Percentiles rank a stretch among this genome's conserved stretches.
These are phyloP conservation scores for Acestrorhynchus altus DNA, from an alignment of 2,797 vertebrate genomes.

Conservation along the genomic window DNA sequence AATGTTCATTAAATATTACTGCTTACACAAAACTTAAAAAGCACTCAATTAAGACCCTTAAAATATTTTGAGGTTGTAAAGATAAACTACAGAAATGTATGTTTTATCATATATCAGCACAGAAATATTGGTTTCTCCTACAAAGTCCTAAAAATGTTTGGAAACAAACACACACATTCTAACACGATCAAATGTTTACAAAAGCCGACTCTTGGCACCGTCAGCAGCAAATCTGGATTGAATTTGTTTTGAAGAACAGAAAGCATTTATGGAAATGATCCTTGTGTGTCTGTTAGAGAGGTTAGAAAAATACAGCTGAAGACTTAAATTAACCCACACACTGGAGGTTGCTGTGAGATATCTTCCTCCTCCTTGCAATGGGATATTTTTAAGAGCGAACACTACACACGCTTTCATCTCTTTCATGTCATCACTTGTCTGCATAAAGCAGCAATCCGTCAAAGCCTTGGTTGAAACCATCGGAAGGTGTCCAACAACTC, in stretches of 20 bases:
- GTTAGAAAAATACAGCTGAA: constrained; percentile 23
- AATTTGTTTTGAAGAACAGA: constrained; percentile 44
- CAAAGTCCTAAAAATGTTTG: background rate
- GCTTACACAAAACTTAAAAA: too few relatives aligned
- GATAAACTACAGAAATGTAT: too few relatives aligned
- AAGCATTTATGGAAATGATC: constrained; percentile 47
- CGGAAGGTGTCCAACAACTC: background rate
- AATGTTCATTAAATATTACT: too few relatives aligned
- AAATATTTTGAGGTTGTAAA: too few relatives aligned
- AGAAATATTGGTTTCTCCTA: too few relatives aligned
- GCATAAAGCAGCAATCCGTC: background rate
- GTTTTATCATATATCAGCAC: too few relatives aligned
- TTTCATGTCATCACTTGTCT: background rate
- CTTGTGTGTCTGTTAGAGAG: constrained; percentile 31
- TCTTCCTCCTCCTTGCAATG: constrained; percentile 8
- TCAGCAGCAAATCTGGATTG: constrained; percentile 42
- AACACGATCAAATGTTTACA: constrained; percentile 15
- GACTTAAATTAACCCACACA: constrained; percentile 29
- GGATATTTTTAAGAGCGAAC: constrained; percentile 34
- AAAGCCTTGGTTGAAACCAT: background rate
- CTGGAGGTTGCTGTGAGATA: constrained; percentile 34
- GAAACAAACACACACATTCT: background rate
- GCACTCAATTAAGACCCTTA: too few relatives aligned
- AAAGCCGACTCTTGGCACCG: constrained; percentile 28
- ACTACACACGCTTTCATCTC: constrained; percentile 3